Conservation (phyloP, 2,797 vertebrate genomes). For the Oophaga sylvatica region DNA sequence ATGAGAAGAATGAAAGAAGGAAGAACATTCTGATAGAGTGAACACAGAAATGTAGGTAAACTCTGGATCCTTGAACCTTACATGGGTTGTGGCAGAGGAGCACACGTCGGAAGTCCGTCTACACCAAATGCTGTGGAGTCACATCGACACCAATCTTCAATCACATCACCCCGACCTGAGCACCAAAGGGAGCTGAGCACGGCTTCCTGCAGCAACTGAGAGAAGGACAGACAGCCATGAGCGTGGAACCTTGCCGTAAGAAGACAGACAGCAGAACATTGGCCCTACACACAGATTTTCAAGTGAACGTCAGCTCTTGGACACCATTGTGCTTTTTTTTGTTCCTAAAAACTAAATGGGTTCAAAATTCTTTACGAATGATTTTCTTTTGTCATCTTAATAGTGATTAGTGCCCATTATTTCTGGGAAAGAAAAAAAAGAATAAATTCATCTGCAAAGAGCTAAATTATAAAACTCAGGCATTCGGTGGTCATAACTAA, state of each 20-base stretch:
- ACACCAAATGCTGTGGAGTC: slow-evolving; percentile 92
- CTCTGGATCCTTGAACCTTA: slow-evolving; percentile 69
- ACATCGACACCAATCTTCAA: slow-evolving; percentile 97
- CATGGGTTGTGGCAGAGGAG: slow-evolving; percentile 90
- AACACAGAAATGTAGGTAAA: background rate
- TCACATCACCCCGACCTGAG: slow-evolving; percentile 93
- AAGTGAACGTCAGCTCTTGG: too few species aligned
- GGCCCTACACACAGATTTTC: too few species aligned
- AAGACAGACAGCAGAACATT: slow-evolving; percentile 41
- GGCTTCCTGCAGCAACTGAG: slow-evolving; percentile 90
- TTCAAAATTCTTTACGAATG: too few species aligned
- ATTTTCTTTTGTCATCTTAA: too few species aligned
- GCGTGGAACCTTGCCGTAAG: rapidly evolving
- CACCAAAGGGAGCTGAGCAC: slow-evolving; percentile 98
- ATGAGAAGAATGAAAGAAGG: background rate
- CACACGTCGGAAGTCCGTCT: slow-evolving; percentile 93
- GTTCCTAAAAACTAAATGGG: too few species aligned
- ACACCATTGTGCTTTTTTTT: too few species aligned
- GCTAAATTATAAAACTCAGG: too few species aligned
- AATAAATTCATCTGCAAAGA: too few species aligned
- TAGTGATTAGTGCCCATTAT: too few species aligned
- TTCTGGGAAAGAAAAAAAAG: too few species aligned
- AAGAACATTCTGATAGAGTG: background rate
- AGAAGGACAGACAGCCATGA: slow-evolving; percentile 51
- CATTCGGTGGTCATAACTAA: too few species aligned